Conservation (phyloP, 1,140 invertebrate species). For the Brachionus plicatilis region DNA sequence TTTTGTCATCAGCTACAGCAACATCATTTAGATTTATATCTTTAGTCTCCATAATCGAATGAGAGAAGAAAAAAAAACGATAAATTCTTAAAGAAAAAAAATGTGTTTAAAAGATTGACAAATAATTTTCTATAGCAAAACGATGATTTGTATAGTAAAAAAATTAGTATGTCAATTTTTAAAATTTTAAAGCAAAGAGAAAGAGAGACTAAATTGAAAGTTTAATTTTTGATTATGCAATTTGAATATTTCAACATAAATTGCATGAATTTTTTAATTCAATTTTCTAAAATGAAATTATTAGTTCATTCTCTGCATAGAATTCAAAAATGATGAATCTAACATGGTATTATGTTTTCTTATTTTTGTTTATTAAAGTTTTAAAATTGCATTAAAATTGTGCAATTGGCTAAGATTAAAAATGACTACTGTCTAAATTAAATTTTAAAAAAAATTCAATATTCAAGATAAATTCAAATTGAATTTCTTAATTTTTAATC, state of each 20-base stretch:
- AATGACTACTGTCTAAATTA: too few relatives aligned
- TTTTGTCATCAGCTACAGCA: slow-evolving; percentile 41
- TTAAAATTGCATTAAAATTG: background rate
- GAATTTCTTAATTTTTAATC: too few relatives aligned
- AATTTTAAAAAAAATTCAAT: too few relatives aligned
- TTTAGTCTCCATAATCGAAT: background rate
- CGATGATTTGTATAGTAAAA: slow-evolving; percentile 18
- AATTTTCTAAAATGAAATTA: background rate
- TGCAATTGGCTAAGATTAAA: background rate
- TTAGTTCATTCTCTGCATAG: background rate
- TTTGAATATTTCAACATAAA: slow-evolving; percentile 21
- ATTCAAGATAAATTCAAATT: too few relatives aligned
- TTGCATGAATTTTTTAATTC: slow-evolving; percentile 41
- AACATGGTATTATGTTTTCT: too few relatives aligned
- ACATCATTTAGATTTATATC: background rate
- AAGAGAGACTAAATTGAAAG: background rate
- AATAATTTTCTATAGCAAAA: background rate
- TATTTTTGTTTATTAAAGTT: background rate
- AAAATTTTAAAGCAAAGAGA: background rate
- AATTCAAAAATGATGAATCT: background rate
- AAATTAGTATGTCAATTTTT: background rate
- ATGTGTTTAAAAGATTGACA: background rate
- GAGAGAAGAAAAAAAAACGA: background rate
- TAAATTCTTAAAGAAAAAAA: background rate
- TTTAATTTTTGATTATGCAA: background rate